Percentiles rank a stretch among this genome's conserved stretches.
phyloP scores from a whole-genome alignment of 2,888 invertebrate genomes.

The Nomada ferruginata region DNA sequence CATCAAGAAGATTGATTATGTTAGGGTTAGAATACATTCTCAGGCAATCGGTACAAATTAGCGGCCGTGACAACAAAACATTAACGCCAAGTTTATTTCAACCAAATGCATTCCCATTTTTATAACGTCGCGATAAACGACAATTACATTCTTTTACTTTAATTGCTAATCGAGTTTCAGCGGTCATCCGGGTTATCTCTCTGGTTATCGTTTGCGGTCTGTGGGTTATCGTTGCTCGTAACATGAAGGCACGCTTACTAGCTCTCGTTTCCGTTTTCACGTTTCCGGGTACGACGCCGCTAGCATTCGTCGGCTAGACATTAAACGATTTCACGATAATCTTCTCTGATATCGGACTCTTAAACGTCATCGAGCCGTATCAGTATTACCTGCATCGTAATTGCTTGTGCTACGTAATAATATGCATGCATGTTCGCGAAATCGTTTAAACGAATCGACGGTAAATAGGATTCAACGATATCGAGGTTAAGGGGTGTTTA shows the following conservation, averaged over 20 bases:
- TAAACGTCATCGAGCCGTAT: constrained; percentile 35
- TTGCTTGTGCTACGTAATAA: constrained; percentile 21
- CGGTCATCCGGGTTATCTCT: constrained; percentile 21
- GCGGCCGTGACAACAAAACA: neutral
- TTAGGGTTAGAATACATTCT: too few relatives aligned
- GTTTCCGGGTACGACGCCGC: constrained; percentile 38
- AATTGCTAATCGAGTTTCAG: constrained; percentile 17
- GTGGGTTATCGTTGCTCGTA: constrained; percentile 54
- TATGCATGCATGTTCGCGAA: neutral
- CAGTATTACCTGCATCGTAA: constrained; percentile 18
- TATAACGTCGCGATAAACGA: neutral
- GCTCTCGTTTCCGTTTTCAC: constrained; percentile 49
- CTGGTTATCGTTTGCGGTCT: constrained; percentile 39
- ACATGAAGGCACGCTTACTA: constrained; percentile 49
- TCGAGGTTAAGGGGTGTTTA: neutral
- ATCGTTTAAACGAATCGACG: constrained; percentile 7
- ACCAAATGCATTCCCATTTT: neutral
- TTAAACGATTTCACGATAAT: constrained; percentile 43
- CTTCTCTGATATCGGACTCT: constrained; percentile 24
- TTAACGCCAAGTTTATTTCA: neutral
- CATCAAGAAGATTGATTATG: too few relatives aligned
- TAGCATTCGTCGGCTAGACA: constrained; percentile 32
- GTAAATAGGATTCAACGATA: neutral
- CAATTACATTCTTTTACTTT: neutral
- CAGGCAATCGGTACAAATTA: too few relatives aligned